Evolutionary conservation across 2,113 vertebrate species (phyloP), one percentile per base, ranked within the genome.

Genomic region (Rhinichthys klamathensis): DNA sequence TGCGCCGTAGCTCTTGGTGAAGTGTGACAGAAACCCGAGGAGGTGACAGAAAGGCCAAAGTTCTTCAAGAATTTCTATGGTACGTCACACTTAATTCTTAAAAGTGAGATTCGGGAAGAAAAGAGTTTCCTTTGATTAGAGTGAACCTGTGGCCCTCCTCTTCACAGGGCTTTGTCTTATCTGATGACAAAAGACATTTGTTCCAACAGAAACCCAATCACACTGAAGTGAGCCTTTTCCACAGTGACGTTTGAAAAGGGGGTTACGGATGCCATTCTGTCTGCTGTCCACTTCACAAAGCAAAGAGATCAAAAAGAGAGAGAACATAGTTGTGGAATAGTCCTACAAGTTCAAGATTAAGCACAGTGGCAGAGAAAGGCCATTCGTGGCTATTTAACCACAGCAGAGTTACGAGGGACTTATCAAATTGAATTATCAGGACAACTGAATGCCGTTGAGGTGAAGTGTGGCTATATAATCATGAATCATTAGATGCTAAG

Each of bases 381-480:
- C 30, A 82, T 86, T 74, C 38, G 61, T 46, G 61, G 12, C 65
- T 78, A 83, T 83, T 65, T 80, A 74, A 84, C 76, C 73, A 61
- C 35, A 61, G 44, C 51, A 49, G 70, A 44, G 54, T 61, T 58
- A 51, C 76, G 49, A 25, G 44, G 63, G 81, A 84, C 74, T 88
- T 86, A 86, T 88, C 74, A 86, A 87, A 86, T 77, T 84, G 70
- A 76, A 89, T 87, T 25, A 58, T 88, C 82, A 72, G 69, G 74
- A 84, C 79, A 84, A 84, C 85, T 80, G 83, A 89, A 84, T 41
- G 56, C 77, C 77, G 60, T 38, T 15, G 65, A 8, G 80, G 49
- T 73, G 63, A 56, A n/a, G 82, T 51, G 41, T 77, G 61, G 41
- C 84, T 25, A 76, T 77, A 58, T 41, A 67, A 54, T 77, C 80